Evolutionary conservation across 2,113 vertebrate species (phyloP).

Genomic region (Silurus glanis): DNA sequence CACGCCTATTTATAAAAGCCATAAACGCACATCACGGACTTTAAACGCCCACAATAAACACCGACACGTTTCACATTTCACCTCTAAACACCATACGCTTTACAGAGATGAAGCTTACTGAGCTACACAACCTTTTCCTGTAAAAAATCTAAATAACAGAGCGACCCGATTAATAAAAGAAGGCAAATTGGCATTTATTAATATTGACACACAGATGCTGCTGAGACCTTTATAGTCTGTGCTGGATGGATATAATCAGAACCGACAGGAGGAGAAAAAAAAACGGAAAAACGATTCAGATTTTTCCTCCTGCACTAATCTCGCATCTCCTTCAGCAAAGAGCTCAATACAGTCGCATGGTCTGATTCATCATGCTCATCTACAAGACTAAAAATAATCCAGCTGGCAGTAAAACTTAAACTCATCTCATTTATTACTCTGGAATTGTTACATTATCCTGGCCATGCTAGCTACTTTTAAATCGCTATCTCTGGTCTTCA

Average conservation of each 20-base stretch:
- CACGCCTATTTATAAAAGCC: constrained; percentile 40
- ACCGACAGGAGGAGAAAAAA: not conserved
- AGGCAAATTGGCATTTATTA: not conserved
- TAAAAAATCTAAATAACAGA: not conserved
- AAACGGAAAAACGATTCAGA: not conserved
- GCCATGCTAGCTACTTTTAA: not conserved
- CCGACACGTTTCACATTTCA: not conserved
- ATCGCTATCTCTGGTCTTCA: not conserved
- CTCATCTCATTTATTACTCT: not conserved
- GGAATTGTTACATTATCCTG: not conserved
- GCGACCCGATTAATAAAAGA: not conserved
- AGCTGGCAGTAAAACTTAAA: not conserved
- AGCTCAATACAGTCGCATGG: not conserved
- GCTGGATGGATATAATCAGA: not conserved
- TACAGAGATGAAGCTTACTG: not conserved
- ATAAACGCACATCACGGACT: constrained; percentile 32
- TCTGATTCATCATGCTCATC: not conserved
- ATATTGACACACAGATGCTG: not conserved
- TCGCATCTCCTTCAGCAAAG: not conserved
- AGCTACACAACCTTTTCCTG: not conserved
- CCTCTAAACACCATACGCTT: not conserved
- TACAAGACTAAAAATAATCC: not conserved
- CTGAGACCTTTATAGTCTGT: not conserved
- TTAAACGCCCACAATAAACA: constrained; percentile 44
- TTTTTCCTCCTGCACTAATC: not conserved